Conservation (phyloP, 2,888 invertebrate genomes). For the Drosophila ustulata region DNA sequence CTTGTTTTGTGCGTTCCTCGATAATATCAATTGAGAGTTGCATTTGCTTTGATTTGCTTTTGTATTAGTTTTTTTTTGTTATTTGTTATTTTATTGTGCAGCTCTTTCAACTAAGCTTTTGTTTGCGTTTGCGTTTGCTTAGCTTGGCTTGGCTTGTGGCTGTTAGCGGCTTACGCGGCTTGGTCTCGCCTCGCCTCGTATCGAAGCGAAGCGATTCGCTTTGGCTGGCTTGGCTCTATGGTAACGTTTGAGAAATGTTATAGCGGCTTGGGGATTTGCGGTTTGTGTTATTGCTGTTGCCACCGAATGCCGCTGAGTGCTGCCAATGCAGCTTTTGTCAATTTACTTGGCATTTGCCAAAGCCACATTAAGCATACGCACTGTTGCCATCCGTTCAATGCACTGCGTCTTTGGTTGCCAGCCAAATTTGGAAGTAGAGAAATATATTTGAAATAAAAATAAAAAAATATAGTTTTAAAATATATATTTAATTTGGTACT, state of each 20-base stretch:
- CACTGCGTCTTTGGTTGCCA: constrained; percentile 8
- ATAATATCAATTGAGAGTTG: constrained; percentile 79
- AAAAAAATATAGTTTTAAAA: too few relatives aligned
- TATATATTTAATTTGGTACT: too few relatives aligned
- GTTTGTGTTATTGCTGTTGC: constrained; percentile 71
- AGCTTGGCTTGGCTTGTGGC: constrained; percentile 48
- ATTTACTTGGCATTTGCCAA: constrained; percentile 66
- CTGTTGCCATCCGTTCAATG: constrained; percentile 33
- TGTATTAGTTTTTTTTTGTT: constrained; percentile 15
- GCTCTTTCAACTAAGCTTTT: constrained; percentile 69
- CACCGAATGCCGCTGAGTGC: constrained; percentile 32
- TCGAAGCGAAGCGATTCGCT: not conserved
- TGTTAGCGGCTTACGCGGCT: constrained; percentile 72
- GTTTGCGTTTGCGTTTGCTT: constrained; percentile 54
- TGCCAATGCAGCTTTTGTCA: constrained; percentile 63
- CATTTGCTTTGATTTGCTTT: constrained; percentile 78
- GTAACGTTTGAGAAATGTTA: constrained; percentile 77
- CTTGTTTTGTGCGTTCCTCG: constrained; percentile 53
- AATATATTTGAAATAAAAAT: too few relatives aligned
- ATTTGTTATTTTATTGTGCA: constrained; percentile 45
- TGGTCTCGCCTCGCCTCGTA: constrained; percentile 38
- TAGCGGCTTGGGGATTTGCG: constrained; percentile 78
- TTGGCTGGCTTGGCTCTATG: constrained; percentile 24
- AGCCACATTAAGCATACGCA: constrained; percentile 74
- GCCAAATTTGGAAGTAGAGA: too few relatives aligned